Base-by-base conservation (phyloP, 1,140 invertebrate species). In the Dendrolimus punctatus region DNA sequence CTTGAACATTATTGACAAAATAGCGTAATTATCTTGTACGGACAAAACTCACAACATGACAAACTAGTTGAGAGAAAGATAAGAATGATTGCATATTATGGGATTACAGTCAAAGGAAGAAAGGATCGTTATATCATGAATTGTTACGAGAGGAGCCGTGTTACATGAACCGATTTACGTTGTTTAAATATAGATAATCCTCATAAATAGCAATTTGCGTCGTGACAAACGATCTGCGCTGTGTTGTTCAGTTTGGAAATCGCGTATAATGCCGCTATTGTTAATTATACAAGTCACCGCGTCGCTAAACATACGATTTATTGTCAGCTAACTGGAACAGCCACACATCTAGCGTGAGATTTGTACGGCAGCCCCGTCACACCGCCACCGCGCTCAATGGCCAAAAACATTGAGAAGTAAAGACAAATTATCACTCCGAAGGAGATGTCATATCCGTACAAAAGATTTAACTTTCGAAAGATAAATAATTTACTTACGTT, bases 221-320 rank as follows among this genome's bases (percentile, higher is more conserved):
- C 74, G 73, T 83, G 78, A 83, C 78, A 79, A 81, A 85, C 73
- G 73, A 73, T 74, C 70, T 66, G 52, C 60, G 67, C 65, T 66
- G 71, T 68, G 70, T 58, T 64, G 68, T 66, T 73, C 55, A 68
- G 71, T 80, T 83, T 80, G 77, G 82, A 82, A 85, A 85, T 78
- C 77, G 71, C 73, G 69, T 76, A 73, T 77, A 80, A 76, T 80
- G 65, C 75, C 60, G 65, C 76, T 73, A 77, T 80, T 80, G 73
- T 82, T 82, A 79, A 85, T 82, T 81, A 80, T 80, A 77, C 75
- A 78, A 80, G 70, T 76, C 77, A 73, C 69, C 62, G 71, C 68
- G 74, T 72, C 75, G 73, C 74, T 82, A 78, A 79, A 79, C 80
- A 78, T 72, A 82, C 74, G 72, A 85, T 83, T 82, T 85, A 85